Evolutionary conservation across 2,888 invertebrate species (phyloP), one percentile per base, ranked within the genome.

Genomic region (Aphidoletes aphidimyza): DNA sequence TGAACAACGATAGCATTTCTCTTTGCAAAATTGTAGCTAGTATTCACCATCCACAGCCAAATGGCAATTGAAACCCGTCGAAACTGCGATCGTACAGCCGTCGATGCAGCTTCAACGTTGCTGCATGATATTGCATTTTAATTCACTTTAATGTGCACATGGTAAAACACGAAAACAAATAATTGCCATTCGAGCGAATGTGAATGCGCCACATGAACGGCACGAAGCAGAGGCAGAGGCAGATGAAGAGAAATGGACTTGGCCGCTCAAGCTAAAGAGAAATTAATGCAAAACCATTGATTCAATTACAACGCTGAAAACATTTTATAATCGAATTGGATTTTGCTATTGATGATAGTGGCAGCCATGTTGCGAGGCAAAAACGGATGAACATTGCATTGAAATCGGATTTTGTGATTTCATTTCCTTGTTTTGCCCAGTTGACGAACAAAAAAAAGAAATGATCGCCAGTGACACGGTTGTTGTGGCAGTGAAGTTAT

Each of bases 41-140:
- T n/a, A n/a, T n/a, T n/a, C n/a, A n/a, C n/a, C n/a, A n/a, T n/a
- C n/a, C n/a, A 42, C 42, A 42, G 42, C 42, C 42, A 42, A 42
- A 42, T 42, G 42, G 42, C 42, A 42, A 9, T 42, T 14, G 42
- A 42, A 14, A 42, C 42, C 8, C 6, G 6, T 14, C 14, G 42
- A 42, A 42, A 14, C 42, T 14, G 42, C 14, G 42, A 9, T 42
- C 14, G 14, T 6, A 6, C 42, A 42, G 14, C n/a, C n/a, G n/a
- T n/a, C n/a, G n/a, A n/a, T n/a, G n/a, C n/a, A n/a, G n/a, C n/a
- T n/a, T n/a, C n/a, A n/a, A 34, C 69, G 30, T 30, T 69, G 30
- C n/a, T 69, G 69, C 34, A 69, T 69, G 69, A 69, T 69, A 69
- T 69, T 69, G 69, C 69, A 69, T 69, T 69, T 69, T 69, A 69